These are phyloP conservation scores for Tragelaphus imberbis DNA, from an alignment of 2,113 vertebrate species.

Conservation along the genomic window DNA sequence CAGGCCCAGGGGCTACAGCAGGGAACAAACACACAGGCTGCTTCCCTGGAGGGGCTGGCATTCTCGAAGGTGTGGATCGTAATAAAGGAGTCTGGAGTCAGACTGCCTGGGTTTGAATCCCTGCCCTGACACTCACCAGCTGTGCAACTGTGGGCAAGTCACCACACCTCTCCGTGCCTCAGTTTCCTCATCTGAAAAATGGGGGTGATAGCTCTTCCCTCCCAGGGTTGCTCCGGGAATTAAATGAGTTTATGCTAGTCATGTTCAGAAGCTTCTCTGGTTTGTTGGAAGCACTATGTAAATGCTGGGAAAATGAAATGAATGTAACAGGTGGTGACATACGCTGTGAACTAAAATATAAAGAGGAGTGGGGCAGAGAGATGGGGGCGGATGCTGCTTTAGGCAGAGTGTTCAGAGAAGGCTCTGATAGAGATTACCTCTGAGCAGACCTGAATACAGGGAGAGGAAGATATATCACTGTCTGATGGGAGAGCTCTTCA, in stretches of 20 bases:
- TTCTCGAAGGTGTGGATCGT: fast-evolving
- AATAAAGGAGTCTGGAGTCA: not conserved
- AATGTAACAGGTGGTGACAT: not conserved
- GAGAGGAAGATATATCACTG: no score
- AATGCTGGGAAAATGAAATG: not conserved
- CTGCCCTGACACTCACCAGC: not conserved
- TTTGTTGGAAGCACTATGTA: not conserved
- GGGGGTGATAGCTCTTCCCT: not conserved
- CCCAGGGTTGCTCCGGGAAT: fast-evolving
- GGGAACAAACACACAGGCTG: not conserved
- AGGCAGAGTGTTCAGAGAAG: not conserved
- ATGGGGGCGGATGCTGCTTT: not conserved
- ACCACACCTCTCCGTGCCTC: not conserved
- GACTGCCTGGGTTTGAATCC: not conserved
- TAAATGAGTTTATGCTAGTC: not conserved
- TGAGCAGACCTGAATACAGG: not conserved
- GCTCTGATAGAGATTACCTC: not conserved
- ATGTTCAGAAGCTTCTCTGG: not conserved
- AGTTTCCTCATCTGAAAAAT: not conserved
- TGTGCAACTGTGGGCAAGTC: not conserved
- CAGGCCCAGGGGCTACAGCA: no score
- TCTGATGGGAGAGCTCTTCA: not conserved
- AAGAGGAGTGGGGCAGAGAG: not conserved
- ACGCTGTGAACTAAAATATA: not conserved
- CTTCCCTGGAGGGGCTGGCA: not conserved